Evolutionary conservation across 2,113 vertebrate species (phyloP), one percentile per base, ranked within the genome.

Genomic region (Hiodon tergisus): DNA sequence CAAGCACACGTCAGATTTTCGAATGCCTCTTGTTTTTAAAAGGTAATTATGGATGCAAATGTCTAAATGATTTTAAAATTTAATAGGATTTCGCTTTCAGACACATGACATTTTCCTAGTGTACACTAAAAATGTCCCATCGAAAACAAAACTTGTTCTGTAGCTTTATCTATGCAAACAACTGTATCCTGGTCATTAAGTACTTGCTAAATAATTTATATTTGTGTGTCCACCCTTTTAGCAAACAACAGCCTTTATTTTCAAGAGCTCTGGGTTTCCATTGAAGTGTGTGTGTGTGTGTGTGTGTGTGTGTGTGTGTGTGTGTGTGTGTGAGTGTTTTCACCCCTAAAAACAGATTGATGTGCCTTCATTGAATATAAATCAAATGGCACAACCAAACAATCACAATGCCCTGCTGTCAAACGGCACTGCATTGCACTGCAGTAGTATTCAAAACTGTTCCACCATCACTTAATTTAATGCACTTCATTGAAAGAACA

Each of bases 141-240:
- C 53, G 58, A 46, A 73, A 67, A 72, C 61, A 71, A 86, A 77
- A 82, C 85, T 83, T 87, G 82, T 84, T 83, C 80, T 71, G 60
- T 67, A 57, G 16, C 59, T 77, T 77, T 80, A 76, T 61, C 81
- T 87, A 81, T 85, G 81, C 85, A 90, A 91, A 90, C 84, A 91
- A 60, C 78, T 79, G 78, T 66, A 88, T 88, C 87, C 88, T 88
- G 88, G 78, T 89, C 80, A 79, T 79, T 79, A 81, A 78, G 77
- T 65, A 58, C 81, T 82, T 82, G 82, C 74, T 80, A 80, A 83
- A 85, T 80, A 76, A 74, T 78, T 73, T 67, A 77, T 78, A 78
- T 84, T 79, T 75, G 78, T 31, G 31, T 59, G 76, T 81, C 62
- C 81, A 83, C 89, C 87, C 83, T 77, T 83, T 85, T 83, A 83